Percentiles rank a stretch among this genome's conserved stretches.
These are phyloP conservation scores for Calephelis perditalis DNA, from an alignment of 2,888 invertebrate genomes.

Conservation along the genomic window DNA sequence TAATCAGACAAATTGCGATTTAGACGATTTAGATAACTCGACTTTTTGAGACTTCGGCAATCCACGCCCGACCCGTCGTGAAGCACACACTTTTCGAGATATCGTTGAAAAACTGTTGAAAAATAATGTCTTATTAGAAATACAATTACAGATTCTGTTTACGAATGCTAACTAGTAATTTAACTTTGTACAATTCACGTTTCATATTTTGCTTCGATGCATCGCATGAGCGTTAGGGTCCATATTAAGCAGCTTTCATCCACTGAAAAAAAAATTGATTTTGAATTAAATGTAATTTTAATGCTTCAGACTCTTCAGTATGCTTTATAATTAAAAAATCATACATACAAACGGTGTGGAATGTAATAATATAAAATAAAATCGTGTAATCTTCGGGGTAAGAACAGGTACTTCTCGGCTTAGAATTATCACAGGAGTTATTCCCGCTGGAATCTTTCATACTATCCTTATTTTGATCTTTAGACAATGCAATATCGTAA, in stretches of 20 bases:
- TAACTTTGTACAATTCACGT: background rate
- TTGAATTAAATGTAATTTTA: background rate
- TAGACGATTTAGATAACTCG: no score
- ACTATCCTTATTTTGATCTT: background rate
- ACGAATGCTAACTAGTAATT: background rate
- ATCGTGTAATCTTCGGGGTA: background rate
- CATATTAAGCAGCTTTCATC: background rate
- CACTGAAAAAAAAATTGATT: background rate
- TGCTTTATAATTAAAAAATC: background rate
- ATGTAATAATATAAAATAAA: slow-evolving; percentile 2
- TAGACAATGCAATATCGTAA: background rate
- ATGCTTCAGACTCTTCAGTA: background rate
- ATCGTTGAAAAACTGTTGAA: background rate
- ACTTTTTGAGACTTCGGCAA: no score
- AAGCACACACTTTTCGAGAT: background rate
- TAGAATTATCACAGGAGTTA: slow-evolving; percentile 1
- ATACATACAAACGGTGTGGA: background rate
- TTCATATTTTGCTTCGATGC: background rate
- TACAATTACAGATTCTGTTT: background rate
- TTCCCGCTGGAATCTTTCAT: background rate
- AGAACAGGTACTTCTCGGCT: background rate
- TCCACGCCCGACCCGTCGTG: no score
- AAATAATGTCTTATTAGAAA: background rate
- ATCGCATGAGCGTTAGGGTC: slow-evolving; percentile 1
- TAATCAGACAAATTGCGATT: no score